These are phyloP conservation scores for Drosophila sordidula DNA, from an alignment of 2,888 invertebrate genomes.

Conservation along the genomic window DNA sequence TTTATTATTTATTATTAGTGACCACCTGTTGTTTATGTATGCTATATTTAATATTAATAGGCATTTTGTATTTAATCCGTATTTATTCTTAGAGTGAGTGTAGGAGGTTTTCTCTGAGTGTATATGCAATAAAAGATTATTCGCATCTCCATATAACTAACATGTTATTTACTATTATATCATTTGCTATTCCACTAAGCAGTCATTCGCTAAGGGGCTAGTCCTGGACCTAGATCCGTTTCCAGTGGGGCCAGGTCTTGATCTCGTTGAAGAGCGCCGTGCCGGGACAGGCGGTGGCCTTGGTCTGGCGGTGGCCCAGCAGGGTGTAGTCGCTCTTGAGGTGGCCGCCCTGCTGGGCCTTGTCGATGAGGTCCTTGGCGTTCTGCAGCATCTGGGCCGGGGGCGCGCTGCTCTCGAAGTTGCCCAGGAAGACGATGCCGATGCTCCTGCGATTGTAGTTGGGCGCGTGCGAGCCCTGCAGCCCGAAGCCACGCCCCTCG, in stretches of 20 bases:
- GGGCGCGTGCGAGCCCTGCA: conserved; percentile 90
- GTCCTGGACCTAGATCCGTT: conserved; percentile 21
- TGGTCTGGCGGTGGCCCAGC: conserved; percentile 88
- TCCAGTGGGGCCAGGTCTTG: conserved; percentile 87
- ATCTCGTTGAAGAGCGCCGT: conserved; percentile 87
- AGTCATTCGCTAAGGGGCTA: neutral
- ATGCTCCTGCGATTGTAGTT: conserved; percentile 89
- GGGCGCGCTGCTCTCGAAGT: conserved; percentile 86
- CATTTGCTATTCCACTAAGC: neutral
- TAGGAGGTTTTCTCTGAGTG: no score
- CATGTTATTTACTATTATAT: neutral
- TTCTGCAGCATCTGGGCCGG: conserved; percentile 87
- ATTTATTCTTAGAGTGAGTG: no score
- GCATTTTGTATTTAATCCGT: no score
- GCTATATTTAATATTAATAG: no score
- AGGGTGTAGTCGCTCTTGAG: conserved; percentile 87
- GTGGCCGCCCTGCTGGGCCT: conserved; percentile 87
- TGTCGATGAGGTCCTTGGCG: conserved; percentile 87
- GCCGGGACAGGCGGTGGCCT: conserved; percentile 89
- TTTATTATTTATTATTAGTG: no score
- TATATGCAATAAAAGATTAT: no score
- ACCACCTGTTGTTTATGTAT: no score
- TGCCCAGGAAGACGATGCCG: conserved; percentile 89
- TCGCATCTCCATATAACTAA: neutral
- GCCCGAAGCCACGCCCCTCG: conserved; percentile 90